A percentile compares a stretch with the other conserved stretches of the same genome.
Conservation (phyloP, 2,888 invertebrate genomes). For the Acanthoscelides obtectus region DNA sequence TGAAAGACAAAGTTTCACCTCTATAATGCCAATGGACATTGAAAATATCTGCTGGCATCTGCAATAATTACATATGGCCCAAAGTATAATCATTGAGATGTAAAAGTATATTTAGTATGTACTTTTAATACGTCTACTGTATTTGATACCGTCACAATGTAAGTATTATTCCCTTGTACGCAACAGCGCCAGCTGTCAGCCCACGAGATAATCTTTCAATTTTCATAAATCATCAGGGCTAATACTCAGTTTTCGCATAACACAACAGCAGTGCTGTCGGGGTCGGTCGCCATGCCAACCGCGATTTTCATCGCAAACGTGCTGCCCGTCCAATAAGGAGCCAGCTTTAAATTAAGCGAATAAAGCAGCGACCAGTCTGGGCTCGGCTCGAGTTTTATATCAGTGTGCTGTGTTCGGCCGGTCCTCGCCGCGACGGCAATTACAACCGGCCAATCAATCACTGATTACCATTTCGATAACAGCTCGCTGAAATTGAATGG, state of each 20-base stretch:
- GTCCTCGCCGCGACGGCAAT: slow-evolving; percentile 26
- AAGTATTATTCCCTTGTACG: no score
- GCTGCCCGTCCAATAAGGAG: slow-evolving; percentile 29
- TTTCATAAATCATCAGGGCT: not conserved
- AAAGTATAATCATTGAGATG: no score
- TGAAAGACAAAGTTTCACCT: no score
- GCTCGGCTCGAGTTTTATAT: slow-evolving; percentile 29
- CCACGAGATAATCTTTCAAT: not conserved
- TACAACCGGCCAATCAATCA: slow-evolving; percentile 29
- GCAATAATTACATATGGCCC: no score
- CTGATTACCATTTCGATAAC: slow-evolving; percentile 21
- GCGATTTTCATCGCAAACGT: not conserved
- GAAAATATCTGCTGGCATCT: no score
- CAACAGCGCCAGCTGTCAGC: not conserved
- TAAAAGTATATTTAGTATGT: no score
- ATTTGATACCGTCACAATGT: no score
- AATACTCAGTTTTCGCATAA: not conserved
- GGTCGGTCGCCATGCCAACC: not conserved
- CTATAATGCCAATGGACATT: no score
- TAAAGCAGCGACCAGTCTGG: slow-evolving; percentile 39
- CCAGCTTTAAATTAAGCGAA: slow-evolving; percentile 37
- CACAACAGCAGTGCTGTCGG: no score
- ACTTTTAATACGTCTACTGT: no score
- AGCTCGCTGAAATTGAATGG: slow-evolving; percentile 15
- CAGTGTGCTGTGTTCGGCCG: slow-evolving; percentile 24